A percentile compares a stretch with the other conserved stretches of the same genome.
phyloP scores from a whole-genome alignment of 2,113 vertebrate species.

The Herpetotheres cachinnans region DNA sequence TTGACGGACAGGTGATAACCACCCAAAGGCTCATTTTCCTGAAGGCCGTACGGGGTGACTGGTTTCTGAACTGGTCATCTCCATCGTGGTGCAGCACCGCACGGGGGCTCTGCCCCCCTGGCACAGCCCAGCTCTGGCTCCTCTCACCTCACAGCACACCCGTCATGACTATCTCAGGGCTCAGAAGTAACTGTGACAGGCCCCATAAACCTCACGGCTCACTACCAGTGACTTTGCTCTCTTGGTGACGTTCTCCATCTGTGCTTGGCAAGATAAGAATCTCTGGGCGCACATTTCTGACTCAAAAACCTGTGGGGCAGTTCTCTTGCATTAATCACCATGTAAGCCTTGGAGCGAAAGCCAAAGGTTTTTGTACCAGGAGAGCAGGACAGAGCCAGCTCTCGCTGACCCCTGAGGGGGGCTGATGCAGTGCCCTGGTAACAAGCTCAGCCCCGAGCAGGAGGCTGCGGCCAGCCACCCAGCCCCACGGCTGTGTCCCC shows the following conservation, averaged over 20 bases:
- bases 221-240: neutral
- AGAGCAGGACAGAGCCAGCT: neutral
- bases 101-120: neutral
- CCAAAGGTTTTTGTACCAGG: neutral
- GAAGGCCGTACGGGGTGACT: neutral
- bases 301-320: neutral
- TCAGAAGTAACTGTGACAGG: neutral
- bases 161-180: accelerated
- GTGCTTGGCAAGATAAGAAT: neutral
- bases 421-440: accelerated
- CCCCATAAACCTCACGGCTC: neutral
- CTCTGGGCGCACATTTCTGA: neutral
- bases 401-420: accelerated
- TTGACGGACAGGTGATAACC: neutral
- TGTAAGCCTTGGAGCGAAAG: neutral
- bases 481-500: neutral
- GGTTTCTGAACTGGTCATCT: neutral
- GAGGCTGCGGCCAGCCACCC: accelerated
- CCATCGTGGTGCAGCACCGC: accelerated
- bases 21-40: neutral
- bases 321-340: neutral
- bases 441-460: neutral
- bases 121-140: neutral
- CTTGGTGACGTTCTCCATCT: neutral
- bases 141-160: neutral